Percentiles rank a stretch among this genome's conserved stretches.
Evolutionary conservation across 2,113 vertebrate species (phyloP).

Genomic region (Pionites leucogaster): DNA sequence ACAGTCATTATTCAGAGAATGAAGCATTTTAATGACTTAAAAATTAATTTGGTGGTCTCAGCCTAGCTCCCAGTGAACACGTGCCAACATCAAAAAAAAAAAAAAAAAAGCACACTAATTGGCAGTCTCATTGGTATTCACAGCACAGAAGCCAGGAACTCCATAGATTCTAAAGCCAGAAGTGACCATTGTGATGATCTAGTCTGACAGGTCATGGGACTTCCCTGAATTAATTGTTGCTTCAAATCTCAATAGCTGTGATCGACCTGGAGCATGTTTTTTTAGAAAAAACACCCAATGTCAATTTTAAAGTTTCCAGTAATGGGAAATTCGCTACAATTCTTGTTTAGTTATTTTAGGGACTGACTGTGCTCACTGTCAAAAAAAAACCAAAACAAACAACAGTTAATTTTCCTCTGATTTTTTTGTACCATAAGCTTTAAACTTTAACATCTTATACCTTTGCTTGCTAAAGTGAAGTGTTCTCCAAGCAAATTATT

Average conservation of each 20-base stretch:
- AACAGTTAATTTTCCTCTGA: not conserved
- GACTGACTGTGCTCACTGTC: not conserved
- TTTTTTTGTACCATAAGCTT: not conserved
- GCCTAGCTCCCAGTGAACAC: conserved; percentile 34
- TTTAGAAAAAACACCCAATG: not conserved
- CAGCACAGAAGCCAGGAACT: conserved; percentile 24
- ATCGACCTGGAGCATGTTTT: not conserved
- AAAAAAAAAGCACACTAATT: conserved; percentile 40
- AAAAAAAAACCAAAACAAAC: not conserved
- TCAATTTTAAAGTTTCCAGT: not conserved
- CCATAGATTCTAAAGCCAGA: conserved; percentile 53
- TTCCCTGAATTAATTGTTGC: conserved; percentile 42
- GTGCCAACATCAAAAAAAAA: conserved; percentile 10
- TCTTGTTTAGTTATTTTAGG: not conserved
- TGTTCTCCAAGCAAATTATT: not conserved
- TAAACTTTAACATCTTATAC: not conserved
- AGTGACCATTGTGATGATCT: conserved; percentile 57
- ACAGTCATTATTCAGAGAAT: conserved; percentile 48
- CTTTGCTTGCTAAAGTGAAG: not conserved
- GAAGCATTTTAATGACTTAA: conserved; percentile 51
- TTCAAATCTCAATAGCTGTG: not conserved
- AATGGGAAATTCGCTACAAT: not conserved
- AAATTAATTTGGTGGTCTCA: conserved; percentile 67
- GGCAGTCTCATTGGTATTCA: conserved; percentile 67
- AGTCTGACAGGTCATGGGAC: conserved; percentile 31